Evolutionary conservation across 2,888 invertebrate species (phyloP).

Genomic region (Archips xylosteana): DNA sequence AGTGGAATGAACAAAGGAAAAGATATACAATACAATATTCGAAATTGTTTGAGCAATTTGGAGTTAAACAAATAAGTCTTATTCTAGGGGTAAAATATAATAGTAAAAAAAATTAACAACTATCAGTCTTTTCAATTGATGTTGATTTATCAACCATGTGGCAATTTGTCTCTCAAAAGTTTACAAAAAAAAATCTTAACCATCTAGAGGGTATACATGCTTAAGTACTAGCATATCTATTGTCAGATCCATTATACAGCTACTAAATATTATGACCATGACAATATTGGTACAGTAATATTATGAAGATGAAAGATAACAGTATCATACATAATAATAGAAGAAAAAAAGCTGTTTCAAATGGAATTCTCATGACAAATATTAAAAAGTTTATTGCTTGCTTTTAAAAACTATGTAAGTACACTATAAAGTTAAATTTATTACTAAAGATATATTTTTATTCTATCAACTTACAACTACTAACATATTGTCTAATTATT

Average conservation of each 20-base stretch:
- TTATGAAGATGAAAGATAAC: slow-evolving; percentile 8
- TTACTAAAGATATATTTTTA: slow-evolving; percentile 3
- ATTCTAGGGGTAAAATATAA: slow-evolving; percentile 84
- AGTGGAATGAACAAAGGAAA: slow-evolving; percentile 67
- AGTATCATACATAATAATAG: slow-evolving; percentile 5
- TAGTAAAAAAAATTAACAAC: slow-evolving; percentile 83
- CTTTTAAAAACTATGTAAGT: not conserved
- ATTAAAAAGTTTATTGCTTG: slow-evolving; percentile 5
- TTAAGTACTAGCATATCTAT: slow-evolving; percentile 67
- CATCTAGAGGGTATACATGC: slow-evolving; percentile 48
- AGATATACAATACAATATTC: slow-evolving; percentile 57
- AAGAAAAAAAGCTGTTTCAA: not conserved
- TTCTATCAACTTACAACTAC: not conserved
- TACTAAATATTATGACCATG: slow-evolving; percentile 47
- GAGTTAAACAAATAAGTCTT: slow-evolving; percentile 80
- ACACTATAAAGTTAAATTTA: not conserved
- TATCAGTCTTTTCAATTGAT: slow-evolving; percentile 87
- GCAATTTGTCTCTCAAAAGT: slow-evolving; percentile 83
- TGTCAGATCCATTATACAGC: slow-evolving; percentile 60
- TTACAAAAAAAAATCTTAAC: slow-evolving; percentile 69
- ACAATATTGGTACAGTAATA: slow-evolving; percentile 32
- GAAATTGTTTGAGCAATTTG: slow-evolving; percentile 81
- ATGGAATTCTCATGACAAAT: not conserved
- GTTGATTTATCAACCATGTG: slow-evolving; percentile 82
- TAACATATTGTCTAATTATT: not conserved